These are phyloP conservation scores for Stomatorhinus ivindoensis DNA, from an alignment of 2,113 vertebrate species.

Conservation along the genomic window DNA sequence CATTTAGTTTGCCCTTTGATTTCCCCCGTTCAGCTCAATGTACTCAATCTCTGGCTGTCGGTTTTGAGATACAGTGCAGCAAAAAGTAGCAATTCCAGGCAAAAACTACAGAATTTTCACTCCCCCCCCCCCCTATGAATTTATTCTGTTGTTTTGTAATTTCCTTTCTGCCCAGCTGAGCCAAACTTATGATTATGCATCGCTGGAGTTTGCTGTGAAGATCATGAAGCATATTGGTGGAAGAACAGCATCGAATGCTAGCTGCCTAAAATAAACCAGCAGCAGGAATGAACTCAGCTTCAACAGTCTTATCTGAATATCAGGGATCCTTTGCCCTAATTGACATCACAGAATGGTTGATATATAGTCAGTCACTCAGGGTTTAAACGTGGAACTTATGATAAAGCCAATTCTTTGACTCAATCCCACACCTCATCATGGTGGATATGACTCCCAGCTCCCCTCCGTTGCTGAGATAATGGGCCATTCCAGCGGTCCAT, in stretches of 20 bases:
- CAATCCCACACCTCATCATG: constrained; percentile 28
- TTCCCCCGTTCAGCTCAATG: constrained; percentile 2
- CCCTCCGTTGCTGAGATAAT: constrained; percentile 55
- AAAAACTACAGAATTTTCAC: not conserved
- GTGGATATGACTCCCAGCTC: constrained; percentile 25
- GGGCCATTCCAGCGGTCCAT: constrained; percentile 45
- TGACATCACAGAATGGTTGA: not conserved
- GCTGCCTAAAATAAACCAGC: not conserved
- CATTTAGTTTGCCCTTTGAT: constrained; percentile 29
- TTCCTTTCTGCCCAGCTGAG: not conserved
- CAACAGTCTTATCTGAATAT: not conserved
- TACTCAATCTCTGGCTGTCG: constrained; percentile 4
- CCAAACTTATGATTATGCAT: not conserved
- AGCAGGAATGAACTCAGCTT: not conserved
- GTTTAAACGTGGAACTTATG: constrained; percentile 26
- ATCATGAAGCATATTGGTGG: not conserved
- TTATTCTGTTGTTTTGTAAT: not conserved
- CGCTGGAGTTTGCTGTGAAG: not conserved
- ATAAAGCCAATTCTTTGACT: constrained; percentile 22
- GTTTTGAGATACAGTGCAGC: not conserved
- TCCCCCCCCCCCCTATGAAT: not conserved
- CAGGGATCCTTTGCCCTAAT: not conserved
- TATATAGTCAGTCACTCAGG: constrained; percentile 6
- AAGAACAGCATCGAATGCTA: not conserved
- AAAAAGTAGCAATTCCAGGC: not conserved